Evolutionary conservation across 2,888 invertebrate genomes (phyloP), one percentile per base, ranked within the genome.

Genomic region (Homarus gammarus): DNA sequence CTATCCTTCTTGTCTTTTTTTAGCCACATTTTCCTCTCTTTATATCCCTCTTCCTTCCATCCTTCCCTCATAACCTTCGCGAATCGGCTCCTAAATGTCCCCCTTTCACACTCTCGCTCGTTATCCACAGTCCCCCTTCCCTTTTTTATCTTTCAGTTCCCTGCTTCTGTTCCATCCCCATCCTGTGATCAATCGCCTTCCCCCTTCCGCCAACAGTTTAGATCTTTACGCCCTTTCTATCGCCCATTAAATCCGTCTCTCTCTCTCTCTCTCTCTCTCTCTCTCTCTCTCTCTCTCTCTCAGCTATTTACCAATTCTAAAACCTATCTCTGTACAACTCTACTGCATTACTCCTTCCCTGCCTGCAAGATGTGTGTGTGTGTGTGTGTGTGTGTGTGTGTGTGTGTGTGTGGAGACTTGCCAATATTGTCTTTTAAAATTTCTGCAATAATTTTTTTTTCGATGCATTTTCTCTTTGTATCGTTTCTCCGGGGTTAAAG

Each of bases 271-370:
- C 56, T 44, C 12, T 44, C 44, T 44, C 6, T 44, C 44, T 44
- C 44, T 44, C 44, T 44, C 44, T 44, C 44, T 44, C 44, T 18
- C 56, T 73, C 49, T 79, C n/a, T 81, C 79, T 61, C 79, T 61
- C 38, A 81, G 56, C 79, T 81, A 81, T 81, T 81, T 81, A 61
- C 79, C 79, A 81, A 81, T 81, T 81, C 79, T 36, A 81, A 81
- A 81, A 81, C 33, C 64, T 38, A 81, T 81, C 27, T 75, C 75
- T 40, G 40, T 31, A 27, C 75, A 15, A 44, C 3, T n/a, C 49
- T 27, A n/a, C 44, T 75, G 44, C 40, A 44, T 44, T 75, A 36
- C 56, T 51, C 61, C n/a, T 36, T 36, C 15, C 36, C 12, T 44
- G 44, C 44, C 6, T 33, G n/a, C 51, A n/a, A 22, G n/a, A 10